A percentile compares a stretch with the other conserved stretches of the same genome.
Conservation (phyloP, 2,113 vertebrate genomes). For the Mus pahari region DNA sequence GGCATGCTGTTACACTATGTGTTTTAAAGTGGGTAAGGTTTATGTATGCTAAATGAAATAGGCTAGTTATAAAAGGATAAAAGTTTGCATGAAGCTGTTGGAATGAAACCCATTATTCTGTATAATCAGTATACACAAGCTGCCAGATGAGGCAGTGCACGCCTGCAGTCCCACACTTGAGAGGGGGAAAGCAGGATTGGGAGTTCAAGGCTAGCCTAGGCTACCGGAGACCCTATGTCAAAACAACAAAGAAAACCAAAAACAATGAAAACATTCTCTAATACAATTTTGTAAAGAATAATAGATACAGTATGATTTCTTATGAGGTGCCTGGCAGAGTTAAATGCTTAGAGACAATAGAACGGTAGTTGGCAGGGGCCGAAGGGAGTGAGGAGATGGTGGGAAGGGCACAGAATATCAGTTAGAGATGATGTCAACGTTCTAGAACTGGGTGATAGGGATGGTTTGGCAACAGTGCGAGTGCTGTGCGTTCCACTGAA, state of each 20-base stretch:
- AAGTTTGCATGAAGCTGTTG: background rate
- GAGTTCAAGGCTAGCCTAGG: background rate
- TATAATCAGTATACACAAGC: background rate
- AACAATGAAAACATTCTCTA: background rate
- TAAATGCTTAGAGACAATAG: background rate
- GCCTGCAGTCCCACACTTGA: background rate
- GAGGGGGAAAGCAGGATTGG: background rate
- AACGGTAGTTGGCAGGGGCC: fast-evolving
- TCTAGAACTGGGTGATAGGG: background rate
- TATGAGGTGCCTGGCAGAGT: background rate
- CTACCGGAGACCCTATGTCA: background rate
- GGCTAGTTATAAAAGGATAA: background rate
- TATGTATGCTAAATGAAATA: too few species aligned
- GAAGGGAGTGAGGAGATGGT: background rate
- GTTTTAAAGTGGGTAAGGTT: background rate
- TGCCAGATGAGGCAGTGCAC: background rate
- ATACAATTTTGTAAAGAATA: background rate
- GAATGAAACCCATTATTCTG: background rate
- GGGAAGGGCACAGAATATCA: background rate
- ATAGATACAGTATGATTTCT: too few species aligned
- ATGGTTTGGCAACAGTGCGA: fast-evolving
- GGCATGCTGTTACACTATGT: fast-evolving
- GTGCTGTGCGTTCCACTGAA: too few species aligned
- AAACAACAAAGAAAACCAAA: background rate
- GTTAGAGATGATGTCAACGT: too few species aligned